phyloP scores from a whole-genome alignment of 2,888 invertebrate species.

The Cryptocephalus primarius region DNA sequence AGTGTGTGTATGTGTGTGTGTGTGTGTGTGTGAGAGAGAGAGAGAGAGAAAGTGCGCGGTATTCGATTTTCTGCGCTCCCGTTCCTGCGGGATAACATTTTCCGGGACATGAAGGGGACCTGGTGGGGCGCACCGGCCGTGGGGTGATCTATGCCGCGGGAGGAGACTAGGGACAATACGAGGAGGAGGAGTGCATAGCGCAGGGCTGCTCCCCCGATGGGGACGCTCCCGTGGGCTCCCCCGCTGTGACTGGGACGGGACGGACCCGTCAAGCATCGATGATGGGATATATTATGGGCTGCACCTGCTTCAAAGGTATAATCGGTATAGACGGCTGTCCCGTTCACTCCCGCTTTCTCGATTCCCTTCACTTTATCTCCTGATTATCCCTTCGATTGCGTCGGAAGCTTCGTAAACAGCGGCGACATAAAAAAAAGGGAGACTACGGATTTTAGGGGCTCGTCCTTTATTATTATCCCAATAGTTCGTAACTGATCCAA shows the following conservation, averaged over 20 bases:
- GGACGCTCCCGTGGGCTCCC: conserved; percentile 8
- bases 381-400: too few relatives aligned
- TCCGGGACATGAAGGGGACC: too few relatives aligned
- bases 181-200: conserved; percentile 2
- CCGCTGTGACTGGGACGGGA: conserved; percentile 9
- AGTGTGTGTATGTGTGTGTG: too few relatives aligned
- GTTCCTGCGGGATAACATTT: too few relatives aligned
- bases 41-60: too few relatives aligned
- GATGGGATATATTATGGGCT: conserved; percentile 93
- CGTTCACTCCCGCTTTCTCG: neutral
- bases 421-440: too few relatives aligned
- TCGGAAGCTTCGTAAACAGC: too few relatives aligned
- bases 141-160: neutral
- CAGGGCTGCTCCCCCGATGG: conserved; percentile 9
- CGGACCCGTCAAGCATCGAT: conserved; percentile 48
- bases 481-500: too few relatives aligned
- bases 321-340: neutral
- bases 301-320: conserved; percentile 82
- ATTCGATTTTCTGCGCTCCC: too few relatives aligned
- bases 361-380: neutral
- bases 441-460: too few relatives aligned
- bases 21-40: too few relatives aligned
- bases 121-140: neutral
- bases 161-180: neutral
- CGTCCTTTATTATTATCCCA: too few relatives aligned